Percentiles rank a stretch among this genome's conserved stretches.
Conservation (phyloP, 2,797 vertebrate species). For the Thunnus albacares region DNA sequence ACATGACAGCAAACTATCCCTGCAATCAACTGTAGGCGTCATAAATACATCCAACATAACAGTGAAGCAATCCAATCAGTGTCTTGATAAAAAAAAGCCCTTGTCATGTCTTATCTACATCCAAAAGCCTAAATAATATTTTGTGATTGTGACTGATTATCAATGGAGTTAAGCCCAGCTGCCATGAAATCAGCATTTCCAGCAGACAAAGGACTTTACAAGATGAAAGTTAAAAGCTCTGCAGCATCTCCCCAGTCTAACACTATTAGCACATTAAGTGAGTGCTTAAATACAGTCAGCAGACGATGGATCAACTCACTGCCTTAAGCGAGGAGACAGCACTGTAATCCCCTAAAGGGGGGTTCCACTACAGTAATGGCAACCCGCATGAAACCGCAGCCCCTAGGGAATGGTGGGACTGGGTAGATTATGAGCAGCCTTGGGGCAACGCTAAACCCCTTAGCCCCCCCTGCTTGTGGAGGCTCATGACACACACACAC, state of each 20-base stretch:
- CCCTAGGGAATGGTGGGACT: conserved; percentile 69
- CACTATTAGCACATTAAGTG: conserved; percentile 75
- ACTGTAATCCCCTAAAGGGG: conserved; percentile 74
- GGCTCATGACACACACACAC: conserved; percentile 24
- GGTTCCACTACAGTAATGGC: conserved; percentile 76
- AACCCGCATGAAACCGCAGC: conserved; percentile 67
- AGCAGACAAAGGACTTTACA: conserved; percentile 56
- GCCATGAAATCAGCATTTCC: conserved; percentile 69
- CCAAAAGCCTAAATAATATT: conserved; percentile 38
- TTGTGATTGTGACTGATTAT: conserved; percentile 41
- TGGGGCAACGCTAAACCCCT: conserved; percentile 61
- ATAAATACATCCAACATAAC: background rate
- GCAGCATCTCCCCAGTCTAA: conserved; percentile 62
- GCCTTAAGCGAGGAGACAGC: conserved; percentile 63
- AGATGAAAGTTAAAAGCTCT: conserved; percentile 74
- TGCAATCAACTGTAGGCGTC: background rate
- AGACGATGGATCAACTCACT: conserved; percentile 76
- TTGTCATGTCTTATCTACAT: conserved; percentile 12
- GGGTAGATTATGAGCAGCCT: conserved; percentile 76
- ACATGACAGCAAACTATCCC: background rate
- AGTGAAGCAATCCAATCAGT: conserved; percentile 18
- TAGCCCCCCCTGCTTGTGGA: conserved; percentile 27
- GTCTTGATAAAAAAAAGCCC: conserved; percentile 19
- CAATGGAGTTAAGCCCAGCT: conserved; percentile 32
- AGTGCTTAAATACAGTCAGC: conserved; percentile 78